phyloP scores from a whole-genome alignment of 1,140 invertebrate genomes.

The Triops longicaudatus region DNA sequence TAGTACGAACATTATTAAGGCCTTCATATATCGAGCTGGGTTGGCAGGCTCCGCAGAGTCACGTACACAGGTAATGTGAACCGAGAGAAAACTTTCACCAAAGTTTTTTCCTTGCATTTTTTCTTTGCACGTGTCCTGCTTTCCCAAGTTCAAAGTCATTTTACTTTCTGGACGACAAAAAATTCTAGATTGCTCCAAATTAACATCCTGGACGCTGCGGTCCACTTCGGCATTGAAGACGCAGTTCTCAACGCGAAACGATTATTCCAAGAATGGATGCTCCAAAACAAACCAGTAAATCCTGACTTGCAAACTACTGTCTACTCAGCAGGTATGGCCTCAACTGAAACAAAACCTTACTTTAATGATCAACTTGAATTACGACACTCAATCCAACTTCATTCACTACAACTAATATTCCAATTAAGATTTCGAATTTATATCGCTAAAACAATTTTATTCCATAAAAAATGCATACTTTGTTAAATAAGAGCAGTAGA shows the following conservation, averaged over 20 bases:
- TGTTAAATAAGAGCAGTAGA: too few species aligned
- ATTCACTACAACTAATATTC: too few species aligned
- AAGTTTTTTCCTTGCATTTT: not conserved
- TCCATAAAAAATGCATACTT: too few species aligned
- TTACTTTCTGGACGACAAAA: not conserved
- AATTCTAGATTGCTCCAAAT: slow-evolving; percentile 48
- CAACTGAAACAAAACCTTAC: too few species aligned
- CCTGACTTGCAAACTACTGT: slow-evolving; percentile 63
- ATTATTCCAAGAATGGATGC: slow-evolving; percentile 58
- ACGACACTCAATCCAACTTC: too few species aligned
- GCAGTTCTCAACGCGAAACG: slow-evolving; percentile 52
- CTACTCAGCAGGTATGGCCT: slow-evolving; percentile 54
- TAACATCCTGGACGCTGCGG: slow-evolving; percentile 49
- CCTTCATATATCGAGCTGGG: slow-evolving; percentile 54
- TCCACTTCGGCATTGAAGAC: slow-evolving; percentile 52
- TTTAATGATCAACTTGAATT: too few species aligned
- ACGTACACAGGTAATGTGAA: slow-evolving; percentile 52
- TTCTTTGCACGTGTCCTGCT: too few species aligned
- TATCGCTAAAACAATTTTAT: too few species aligned
- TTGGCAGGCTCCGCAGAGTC: slow-evolving; percentile 56
- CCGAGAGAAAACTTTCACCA: too few species aligned
- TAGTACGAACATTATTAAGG: slow-evolving; percentile 49
- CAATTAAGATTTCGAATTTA: too few species aligned
- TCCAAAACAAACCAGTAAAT: slow-evolving; percentile 47
- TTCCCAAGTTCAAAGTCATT: not conserved